phyloP scores from a whole-genome alignment of 2,797 vertebrate species.

The Simalia tracyae region DNA sequence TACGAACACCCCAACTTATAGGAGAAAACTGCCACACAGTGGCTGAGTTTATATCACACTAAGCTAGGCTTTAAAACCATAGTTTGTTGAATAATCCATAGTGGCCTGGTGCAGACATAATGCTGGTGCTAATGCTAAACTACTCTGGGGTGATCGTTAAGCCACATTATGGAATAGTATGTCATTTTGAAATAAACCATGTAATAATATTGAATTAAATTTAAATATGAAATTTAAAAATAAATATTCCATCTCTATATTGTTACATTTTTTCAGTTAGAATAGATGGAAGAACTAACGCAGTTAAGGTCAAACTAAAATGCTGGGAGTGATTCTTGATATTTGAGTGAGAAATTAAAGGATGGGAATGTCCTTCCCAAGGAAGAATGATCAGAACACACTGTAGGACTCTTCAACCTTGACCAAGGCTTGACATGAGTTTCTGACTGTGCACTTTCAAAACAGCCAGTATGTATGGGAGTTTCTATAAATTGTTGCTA shows the following conservation, averaged over 20 bases:
- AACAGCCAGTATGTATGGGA: neutral
- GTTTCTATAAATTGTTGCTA: conserved; percentile 33
- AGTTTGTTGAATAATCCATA: neutral
- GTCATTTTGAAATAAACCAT: neutral
- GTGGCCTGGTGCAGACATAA: neutral
- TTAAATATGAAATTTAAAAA: neutral
- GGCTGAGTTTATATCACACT: neutral
- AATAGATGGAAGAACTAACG: neutral
- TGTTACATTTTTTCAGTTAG: neutral
- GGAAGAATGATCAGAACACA: neutral
- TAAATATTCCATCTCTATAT: neutral
- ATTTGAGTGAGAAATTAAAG: neutral
- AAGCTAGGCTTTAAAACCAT: neutral
- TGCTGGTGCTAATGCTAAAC: neutral
- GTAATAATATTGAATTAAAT: neutral
- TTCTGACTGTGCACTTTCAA: neutral
- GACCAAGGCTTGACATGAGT: conserved; percentile 13
- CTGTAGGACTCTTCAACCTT: conserved; percentile 6
- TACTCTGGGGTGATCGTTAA: neutral
- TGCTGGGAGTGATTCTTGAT: neutral
- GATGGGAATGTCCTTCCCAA: neutral
- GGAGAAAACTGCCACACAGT: neutral
- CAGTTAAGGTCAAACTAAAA: neutral
- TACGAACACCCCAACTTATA: neutral
- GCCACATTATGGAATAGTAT: neutral